Conservation (phyloP, 2,888 invertebrate species). For the Phrixothrix hirtus region DNA sequence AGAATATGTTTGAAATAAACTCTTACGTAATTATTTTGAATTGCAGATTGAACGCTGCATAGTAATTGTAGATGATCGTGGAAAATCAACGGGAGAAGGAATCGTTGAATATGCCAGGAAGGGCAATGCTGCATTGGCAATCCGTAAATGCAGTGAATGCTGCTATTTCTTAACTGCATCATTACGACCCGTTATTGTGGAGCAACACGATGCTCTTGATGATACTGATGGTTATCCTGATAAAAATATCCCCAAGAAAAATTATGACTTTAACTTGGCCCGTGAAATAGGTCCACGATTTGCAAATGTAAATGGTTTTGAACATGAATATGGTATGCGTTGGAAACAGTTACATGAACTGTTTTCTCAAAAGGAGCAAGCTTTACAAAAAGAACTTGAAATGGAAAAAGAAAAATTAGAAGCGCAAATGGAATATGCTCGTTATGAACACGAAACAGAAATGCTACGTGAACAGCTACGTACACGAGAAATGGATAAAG, state of each 20-base stretch:
- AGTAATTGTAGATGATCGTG: conserved; percentile 94
- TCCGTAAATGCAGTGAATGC: conserved; percentile 88
- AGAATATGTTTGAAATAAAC: too few relatives aligned
- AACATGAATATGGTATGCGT: conserved; percentile 93
- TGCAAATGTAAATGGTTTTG: conserved; percentile 85
- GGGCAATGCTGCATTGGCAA: conserved; percentile 84
- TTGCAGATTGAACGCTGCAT: conserved; percentile 76
- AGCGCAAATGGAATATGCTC: conserved; percentile 95
- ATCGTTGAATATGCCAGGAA: conserved; percentile 96
- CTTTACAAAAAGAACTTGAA: conserved; percentile 85
- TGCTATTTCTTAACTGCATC: conserved; percentile 91
- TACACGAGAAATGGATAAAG: conserved; percentile 83
- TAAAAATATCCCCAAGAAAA: conserved; percentile 68
- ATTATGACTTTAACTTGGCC: conserved; percentile 76
- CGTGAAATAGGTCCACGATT: conserved; percentile 87
- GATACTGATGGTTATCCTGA: conserved; percentile 90
- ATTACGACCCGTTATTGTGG: conserved; percentile 90
- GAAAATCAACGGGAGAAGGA: conserved; percentile 95
- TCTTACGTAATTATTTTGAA: too few relatives aligned
- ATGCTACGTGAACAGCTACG: conserved; percentile 87
- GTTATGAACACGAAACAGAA: conserved; percentile 97
- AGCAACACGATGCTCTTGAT: conserved; percentile 87
- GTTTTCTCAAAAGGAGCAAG: conserved; percentile 86
- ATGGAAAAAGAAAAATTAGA: conserved; percentile 92
- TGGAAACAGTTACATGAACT: conserved; percentile 96